These are phyloP conservation scores for Anolis carolinensis DNA, from an alignment of 2,113 vertebrate species.

Conservation along the genomic window DNA sequence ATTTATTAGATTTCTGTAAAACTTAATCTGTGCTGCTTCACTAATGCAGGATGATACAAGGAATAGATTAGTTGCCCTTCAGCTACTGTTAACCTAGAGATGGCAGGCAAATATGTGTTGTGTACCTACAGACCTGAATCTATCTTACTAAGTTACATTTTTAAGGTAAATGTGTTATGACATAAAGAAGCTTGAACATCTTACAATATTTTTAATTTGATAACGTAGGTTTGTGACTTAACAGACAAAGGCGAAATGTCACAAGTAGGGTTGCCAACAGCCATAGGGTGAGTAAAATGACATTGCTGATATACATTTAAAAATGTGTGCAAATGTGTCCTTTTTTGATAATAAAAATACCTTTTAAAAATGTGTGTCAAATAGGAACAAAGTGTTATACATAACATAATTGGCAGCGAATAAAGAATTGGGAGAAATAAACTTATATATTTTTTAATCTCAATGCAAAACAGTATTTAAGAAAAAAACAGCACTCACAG, in stretches of 20 bases:
- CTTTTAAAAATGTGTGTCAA: not conserved
- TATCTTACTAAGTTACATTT: conserved; percentile 58
- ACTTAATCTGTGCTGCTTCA: conserved; percentile 29
- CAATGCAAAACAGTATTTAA: not conserved
- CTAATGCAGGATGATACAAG: conserved; percentile 47
- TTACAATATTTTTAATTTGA: conserved; percentile 58
- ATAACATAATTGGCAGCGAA: conserved; percentile 2
- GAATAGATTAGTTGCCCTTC: conserved; percentile 44
- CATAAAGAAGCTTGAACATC: conserved; percentile 60
- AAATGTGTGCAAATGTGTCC: not conserved
- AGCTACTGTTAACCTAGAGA: conserved; percentile 35
- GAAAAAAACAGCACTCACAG: not conserved
- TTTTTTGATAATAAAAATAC: not conserved
- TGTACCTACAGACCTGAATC: conserved; percentile 52
- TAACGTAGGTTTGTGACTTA: conserved; percentile 56
- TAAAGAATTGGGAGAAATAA: not conserved
- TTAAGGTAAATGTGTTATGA: conserved; percentile 62
- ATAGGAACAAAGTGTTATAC: not conserved
- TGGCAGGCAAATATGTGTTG: conserved; percentile 56
- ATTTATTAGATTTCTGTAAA: conserved; percentile 15
- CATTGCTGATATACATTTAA: not conserved
- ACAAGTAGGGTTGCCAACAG: not conserved
- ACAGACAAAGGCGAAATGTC: conserved; percentile 41
- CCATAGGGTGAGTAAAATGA: not conserved
- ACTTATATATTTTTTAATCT: not conserved